These are phyloP conservation scores for Hafferia zeledoni DNA, from an alignment of 2,797 vertebrate genomes.

Conservation along the genomic window DNA sequence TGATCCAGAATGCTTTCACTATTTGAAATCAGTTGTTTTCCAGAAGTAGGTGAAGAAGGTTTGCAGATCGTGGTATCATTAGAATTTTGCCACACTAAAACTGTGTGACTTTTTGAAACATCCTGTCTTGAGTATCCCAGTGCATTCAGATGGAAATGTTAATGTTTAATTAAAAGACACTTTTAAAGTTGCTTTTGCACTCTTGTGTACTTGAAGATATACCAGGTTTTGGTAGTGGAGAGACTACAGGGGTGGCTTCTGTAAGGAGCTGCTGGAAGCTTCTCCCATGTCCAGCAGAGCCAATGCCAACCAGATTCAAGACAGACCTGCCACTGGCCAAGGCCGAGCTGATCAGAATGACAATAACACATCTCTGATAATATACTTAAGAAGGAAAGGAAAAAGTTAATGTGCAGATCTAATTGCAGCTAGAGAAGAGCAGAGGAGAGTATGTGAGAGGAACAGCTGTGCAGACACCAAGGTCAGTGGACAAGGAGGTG, in stretches of 20 bases:
- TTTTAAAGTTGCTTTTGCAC: neutral
- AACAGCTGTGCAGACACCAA: neutral
- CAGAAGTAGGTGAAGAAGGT: neutral
- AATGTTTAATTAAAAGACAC: neutral
- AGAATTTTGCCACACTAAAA: neutral
- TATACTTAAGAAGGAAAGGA: neutral
- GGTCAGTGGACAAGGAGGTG: neutral
- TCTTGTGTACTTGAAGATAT: neutral
- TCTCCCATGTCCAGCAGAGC: neutral
- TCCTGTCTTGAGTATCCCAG: neutral
- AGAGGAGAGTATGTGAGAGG: neutral
- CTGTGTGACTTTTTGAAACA: neutral
- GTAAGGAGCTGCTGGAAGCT: neutral
- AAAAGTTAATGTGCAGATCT: neutral
- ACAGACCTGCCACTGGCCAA: neutral
- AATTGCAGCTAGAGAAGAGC: neutral
- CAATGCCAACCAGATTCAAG: neutral
- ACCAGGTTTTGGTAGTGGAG: neutral
- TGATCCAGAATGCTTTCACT: neutral
- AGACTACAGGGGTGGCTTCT: neutral
- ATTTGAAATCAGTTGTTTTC: neutral
- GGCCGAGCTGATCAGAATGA: neutral
- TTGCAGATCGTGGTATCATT: neutral
- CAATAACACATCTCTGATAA: neutral
- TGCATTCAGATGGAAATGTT: neutral